These are phyloP conservation scores for Ferdinandea cuprea DNA, from an alignment of 2,888 invertebrate species.

Conservation along the genomic window DNA sequence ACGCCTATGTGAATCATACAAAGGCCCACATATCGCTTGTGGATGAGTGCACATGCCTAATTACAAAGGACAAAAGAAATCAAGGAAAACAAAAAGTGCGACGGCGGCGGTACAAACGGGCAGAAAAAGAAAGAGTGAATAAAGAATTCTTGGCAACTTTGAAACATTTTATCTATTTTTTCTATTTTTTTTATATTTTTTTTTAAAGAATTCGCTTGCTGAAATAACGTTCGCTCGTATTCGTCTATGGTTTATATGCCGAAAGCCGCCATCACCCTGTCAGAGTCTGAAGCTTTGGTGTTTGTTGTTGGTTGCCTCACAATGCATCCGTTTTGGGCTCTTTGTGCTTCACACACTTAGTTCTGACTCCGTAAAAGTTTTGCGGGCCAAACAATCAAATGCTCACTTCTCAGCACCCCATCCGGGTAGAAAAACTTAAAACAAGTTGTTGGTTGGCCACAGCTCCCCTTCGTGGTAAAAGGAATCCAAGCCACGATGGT, in stretches of 20 bases:
- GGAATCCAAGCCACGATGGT: conserved; percentile 9
- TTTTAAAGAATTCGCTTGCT: conserved; percentile 17
- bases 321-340: conserved; percentile 33
- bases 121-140: conserved; percentile 17
- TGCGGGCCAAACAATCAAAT: conserved; percentile 57
- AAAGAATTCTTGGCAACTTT: conserved; percentile 53
- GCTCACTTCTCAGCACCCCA: neutral
- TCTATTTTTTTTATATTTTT: conserved; percentile 7
- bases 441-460: conserved; percentile 34
- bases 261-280: conserved; percentile 8
- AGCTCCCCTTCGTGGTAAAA: neutral
- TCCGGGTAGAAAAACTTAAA: neutral
- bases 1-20: conserved; percentile 39
- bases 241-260: conserved; percentile 12
- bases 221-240: neutral
- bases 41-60: conserved; percentile 63
- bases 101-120: neutral
- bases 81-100: neutral
- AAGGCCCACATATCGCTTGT: conserved; percentile 46
- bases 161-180: conserved; percentile 15
- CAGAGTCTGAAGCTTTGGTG: conserved; percentile 25
- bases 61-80: conserved; percentile 31
- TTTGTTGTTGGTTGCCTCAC: conserved; percentile 33
- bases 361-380: conserved; percentile 35
- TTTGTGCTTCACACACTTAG: conserved; percentile 50